Evolutionary conservation across 2,113 vertebrate genomes (phyloP).

Genomic region (Centropus unirufus): DNA sequence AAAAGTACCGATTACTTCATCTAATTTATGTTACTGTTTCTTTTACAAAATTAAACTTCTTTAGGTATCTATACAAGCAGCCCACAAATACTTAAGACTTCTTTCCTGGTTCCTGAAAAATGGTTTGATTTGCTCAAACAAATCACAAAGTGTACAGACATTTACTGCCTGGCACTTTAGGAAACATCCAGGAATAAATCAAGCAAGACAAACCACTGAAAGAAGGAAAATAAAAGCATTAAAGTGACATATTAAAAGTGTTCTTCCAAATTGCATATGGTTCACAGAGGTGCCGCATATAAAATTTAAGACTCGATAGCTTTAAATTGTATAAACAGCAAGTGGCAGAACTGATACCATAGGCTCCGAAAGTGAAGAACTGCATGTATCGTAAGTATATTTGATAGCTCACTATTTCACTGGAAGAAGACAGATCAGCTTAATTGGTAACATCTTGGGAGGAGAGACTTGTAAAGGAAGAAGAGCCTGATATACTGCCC

Average conservation of each 20-base stretch:
- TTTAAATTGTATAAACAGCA: background rate
- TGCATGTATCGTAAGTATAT: accelerated
- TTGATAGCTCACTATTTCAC: background rate
- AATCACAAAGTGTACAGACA: background rate
- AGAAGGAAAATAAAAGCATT: slow-evolving; percentile 35
- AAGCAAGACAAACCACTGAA: background rate
- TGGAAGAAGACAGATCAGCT: background rate
- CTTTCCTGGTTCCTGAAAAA: background rate
- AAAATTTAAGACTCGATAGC: slow-evolving; percentile 14
- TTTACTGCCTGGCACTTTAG: slow-evolving; percentile 4
- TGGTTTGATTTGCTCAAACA: background rate
- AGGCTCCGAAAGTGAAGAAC: background rate
- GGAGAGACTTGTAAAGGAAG: accelerated
- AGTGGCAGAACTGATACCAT: background rate
- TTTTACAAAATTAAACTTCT: slow-evolving; percentile 44
- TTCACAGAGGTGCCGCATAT: slow-evolving; percentile 20
- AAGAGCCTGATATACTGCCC: accelerated
- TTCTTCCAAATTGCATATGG: slow-evolving; percentile 17
- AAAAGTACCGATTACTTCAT: background rate
- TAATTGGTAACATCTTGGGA: background rate
- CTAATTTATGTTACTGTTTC: background rate
- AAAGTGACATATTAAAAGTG: slow-evolving; percentile 17
- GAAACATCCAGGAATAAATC: slow-evolving; percentile 30
- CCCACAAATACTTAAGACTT: background rate
- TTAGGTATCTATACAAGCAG: background rate